These are phyloP conservation scores for Thelaira solivaga DNA, from an alignment of 2,888 invertebrate genomes.

Conservation along the genomic window DNA sequence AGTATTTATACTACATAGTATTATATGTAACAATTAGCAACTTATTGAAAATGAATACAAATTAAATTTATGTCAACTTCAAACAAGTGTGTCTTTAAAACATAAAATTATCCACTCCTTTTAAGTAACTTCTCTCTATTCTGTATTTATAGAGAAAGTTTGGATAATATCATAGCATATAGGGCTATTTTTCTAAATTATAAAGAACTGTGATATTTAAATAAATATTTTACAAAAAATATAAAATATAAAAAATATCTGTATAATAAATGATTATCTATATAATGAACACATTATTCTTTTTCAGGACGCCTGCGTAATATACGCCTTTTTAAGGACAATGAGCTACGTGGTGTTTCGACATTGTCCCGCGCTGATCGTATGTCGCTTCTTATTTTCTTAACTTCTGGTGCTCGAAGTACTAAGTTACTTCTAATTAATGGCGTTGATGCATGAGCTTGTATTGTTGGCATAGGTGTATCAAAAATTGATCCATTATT, in stretches of 20 bases:
- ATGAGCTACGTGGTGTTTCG: constrained; percentile 43
- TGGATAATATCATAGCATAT: too few species aligned
- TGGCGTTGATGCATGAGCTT: constrained; percentile 39
- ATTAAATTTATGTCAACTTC: too few species aligned
- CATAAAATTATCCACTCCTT: too few species aligned
- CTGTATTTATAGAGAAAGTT: too few species aligned
- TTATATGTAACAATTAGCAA: too few species aligned
- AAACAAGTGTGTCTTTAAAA: too few species aligned
- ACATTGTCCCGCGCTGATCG: neutral
- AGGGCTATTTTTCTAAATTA: too few species aligned
- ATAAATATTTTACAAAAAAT: constrained; percentile 32
- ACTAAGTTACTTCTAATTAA: neutral
- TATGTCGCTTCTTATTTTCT: neutral
- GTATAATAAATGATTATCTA: neutral
- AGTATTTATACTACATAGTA: too few species aligned
- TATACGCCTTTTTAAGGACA: constrained; percentile 12
- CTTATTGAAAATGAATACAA: too few species aligned
- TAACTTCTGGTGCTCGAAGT: constrained; percentile 3
- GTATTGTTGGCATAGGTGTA: constrained; percentile 22
- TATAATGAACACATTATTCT: neutral
- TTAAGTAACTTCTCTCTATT: too few species aligned
- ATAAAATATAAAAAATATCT: constrained; percentile 42
- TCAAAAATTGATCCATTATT: constrained; percentile 2
- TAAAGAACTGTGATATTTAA: constrained; percentile 7
- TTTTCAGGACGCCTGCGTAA: neutral